Evolutionary conservation across 53 echinoderm and acorn worm species (phyloP), one percentile per base, ranked within the genome.

Genomic region (Holothuria leucospilota): DNA sequence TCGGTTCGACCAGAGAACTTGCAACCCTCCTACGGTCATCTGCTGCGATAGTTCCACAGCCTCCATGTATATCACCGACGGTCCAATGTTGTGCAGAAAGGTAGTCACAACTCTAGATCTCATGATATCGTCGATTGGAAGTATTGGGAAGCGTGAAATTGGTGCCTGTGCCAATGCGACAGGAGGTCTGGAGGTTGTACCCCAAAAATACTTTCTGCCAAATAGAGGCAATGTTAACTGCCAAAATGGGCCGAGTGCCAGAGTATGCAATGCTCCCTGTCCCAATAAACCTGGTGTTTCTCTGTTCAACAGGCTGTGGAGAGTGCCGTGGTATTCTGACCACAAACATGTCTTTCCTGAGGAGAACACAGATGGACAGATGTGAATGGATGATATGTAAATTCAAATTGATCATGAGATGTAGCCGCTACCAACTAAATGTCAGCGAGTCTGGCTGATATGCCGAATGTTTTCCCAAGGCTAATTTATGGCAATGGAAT

Each of bases 141-240:
- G 63, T 13, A 63, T 6, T 63, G 63, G 63, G 12, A n/a, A 11
- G 63, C 12, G 6, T n/a, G n/a, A n/a, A 63, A 63, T 63, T 63
- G 63, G 63, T 63, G 63, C n/a, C 63, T 63, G 63, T 63, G 63
- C n/a, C 63, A 63, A 26, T 63, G 63, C 63, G 63, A 63, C 63
- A 63, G n/a, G n/a, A n/a, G n/a, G n/a, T n/a, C n/a, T 63, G 63
- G 63, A n/a, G 63, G 63, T 26, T 63, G 63, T 13, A 63, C n/a
- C 63, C 63, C n/a, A n/a, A 63, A 63, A 26, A 63, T 6, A 63
- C 63, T n/a, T 63, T 11, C 63, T 63, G 12, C n/a, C 63, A 63
- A 63, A 63, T 63, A 63, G 21, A n/a, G 5, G 63, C 63, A 63
- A 63, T 26, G n/a, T n/a, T n/a, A n/a, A n/a, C n/a, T n/a, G n/a